Evolutionary conservation across 2,113 vertebrate species (phyloP).

Genomic region (Oryzias curvinotus): DNA sequence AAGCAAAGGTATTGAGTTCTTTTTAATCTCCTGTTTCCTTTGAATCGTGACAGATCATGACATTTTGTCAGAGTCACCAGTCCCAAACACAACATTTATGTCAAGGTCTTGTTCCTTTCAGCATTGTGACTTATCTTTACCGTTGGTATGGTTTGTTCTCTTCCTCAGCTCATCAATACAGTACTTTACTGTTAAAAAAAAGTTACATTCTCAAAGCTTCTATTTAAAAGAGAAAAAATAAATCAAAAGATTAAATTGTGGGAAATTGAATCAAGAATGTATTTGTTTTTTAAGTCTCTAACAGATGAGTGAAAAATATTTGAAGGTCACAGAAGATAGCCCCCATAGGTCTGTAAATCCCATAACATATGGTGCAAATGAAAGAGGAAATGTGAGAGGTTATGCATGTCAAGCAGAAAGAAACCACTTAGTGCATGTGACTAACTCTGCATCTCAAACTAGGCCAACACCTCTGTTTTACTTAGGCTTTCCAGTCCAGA

Average conservation of each 20-base stretch:
- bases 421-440: neutral
- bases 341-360: slow-evolving; percentile 27
- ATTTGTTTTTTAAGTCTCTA: slow-evolving; percentile 4
- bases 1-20: slow-evolving; percentile 58
- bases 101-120: slow-evolving; percentile 1
- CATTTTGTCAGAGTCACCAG: slow-evolving; percentile 7
- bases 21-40: slow-evolving; percentile 59
- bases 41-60: slow-evolving; percentile 14
- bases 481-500: too few relatives aligned
- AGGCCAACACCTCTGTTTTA: neutral
- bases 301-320: neutral
- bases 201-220: too few relatives aligned
- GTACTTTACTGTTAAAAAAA: too few relatives aligned
- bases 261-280: too few relatives aligned
- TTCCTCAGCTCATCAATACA: neutral
- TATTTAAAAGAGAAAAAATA: too few relatives aligned
- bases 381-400: slow-evolving; percentile 17
- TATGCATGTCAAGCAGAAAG: neutral
- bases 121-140: slow-evolving; percentile 1
- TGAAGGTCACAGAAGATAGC: slow-evolving; percentile 11
- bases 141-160: neutral
- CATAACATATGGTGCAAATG: slow-evolving; percentile 50
- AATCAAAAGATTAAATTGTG: too few relatives aligned
- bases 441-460: neutral
- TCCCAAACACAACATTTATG: slow-evolving; percentile 26